These are phyloP conservation scores for Drosophila willistoni DNA, from an alignment of 1,140 invertebrate genomes.

Conservation along the genomic window DNA sequence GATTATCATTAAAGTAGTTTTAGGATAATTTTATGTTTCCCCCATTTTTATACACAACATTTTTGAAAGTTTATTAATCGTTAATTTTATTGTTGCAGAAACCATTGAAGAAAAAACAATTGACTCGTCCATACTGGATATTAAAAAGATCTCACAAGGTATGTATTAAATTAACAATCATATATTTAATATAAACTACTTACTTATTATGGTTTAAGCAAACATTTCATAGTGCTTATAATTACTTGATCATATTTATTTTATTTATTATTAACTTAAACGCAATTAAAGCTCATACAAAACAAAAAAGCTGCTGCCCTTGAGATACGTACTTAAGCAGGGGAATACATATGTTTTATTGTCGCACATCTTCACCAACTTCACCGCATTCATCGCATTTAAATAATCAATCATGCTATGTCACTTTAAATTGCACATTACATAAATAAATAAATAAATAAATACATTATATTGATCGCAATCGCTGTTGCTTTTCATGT, in stretches of 20 bases:
- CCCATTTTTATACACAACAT: not conserved
- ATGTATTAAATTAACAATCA: slow-evolving; percentile 46
- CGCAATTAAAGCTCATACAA: slow-evolving; percentile 73
- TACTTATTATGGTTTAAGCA: slow-evolving; percentile 31
- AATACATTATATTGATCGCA: not conserved
- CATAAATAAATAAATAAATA: not conserved
- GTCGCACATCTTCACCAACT: slow-evolving; percentile 61
- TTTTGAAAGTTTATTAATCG: slow-evolving; percentile 35
- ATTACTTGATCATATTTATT: not conserved
- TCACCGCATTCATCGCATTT: slow-evolving; percentile 56
- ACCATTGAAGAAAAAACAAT: slow-evolving; percentile 62
- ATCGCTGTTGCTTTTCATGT: slow-evolving; percentile 52
- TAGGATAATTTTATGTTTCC: slow-evolving; percentile 66
- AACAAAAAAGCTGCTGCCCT: not conserved
- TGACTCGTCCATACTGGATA: slow-evolving; percentile 50
- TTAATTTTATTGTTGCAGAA: slow-evolving; percentile 56
- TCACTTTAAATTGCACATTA: slow-evolving; percentile 56
- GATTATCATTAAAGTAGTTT: slow-evolving; percentile 58
- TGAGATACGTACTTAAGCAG: not conserved
- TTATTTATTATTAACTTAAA: slow-evolving; percentile 54
- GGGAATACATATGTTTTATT: slow-evolving; percentile 18
- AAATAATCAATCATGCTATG: slow-evolving; percentile 34
- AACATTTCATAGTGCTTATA: slow-evolving; percentile 48
- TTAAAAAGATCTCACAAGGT: slow-evolving; percentile 42
- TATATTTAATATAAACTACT: slow-evolving; percentile 15